Percentiles rank a stretch among this genome's conserved stretches.
phyloP scores from a whole-genome alignment of 2,113 vertebrate genomes.

The Antidorcas marsupialis region DNA sequence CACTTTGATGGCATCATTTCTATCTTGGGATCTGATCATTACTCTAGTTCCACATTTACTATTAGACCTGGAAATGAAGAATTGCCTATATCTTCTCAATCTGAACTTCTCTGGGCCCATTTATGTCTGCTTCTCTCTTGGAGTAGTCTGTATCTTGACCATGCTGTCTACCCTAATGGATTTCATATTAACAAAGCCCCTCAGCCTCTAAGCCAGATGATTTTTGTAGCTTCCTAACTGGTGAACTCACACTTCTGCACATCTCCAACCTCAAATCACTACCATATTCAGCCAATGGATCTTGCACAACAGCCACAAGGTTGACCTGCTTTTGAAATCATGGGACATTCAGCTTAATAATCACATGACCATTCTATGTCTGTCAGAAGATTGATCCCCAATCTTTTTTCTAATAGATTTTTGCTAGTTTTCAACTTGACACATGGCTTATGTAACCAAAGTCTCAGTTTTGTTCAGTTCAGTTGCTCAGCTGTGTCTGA shows the following conservation, averaged over 20 bases:
- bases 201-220: not conserved
- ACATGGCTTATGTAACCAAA: not conserved
- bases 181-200: not conserved
- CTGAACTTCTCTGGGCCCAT: not conserved
- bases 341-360: not conserved
- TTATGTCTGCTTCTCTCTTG: not conserved
- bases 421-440: not conserved
- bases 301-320: not conserved
- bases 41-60: not conserved
- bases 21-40: not conserved
- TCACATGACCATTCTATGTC: not conserved
- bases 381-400: not conserved
- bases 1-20: not conserved
- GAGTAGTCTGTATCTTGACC: not conserved
- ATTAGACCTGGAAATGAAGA: not conserved
- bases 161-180: not conserved
- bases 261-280: not conserved
- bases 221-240: not conserved
- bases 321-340: not conserved
- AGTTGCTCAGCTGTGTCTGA: not conserved
- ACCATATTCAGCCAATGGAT: not conserved
- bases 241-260: not conserved
- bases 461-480: not conserved
- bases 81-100: not conserved
- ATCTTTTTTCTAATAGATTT: not conserved